These are phyloP conservation scores for Eriocheir sinensis DNA, from an alignment of 1,140 invertebrate genomes.

Conservation along the genomic window DNA sequence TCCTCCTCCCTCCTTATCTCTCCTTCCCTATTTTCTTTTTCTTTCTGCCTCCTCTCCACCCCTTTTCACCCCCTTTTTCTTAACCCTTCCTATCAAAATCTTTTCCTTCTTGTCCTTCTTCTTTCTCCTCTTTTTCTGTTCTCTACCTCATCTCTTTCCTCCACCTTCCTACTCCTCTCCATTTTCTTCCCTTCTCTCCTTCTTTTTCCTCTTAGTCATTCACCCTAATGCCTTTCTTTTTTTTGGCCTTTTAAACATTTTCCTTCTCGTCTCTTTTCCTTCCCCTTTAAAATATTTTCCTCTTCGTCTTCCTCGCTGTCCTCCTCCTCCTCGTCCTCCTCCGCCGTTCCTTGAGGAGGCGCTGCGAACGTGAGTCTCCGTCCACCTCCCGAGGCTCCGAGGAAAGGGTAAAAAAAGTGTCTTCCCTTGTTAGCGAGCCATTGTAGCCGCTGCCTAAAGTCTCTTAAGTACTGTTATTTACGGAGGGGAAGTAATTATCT, in stretches of 20 bases:
- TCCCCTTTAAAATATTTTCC: not conserved
- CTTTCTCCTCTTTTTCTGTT: not conserved
- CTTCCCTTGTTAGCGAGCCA: not conserved
- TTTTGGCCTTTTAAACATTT: not conserved
- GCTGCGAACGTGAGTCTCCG: no score
- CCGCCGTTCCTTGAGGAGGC: not conserved
- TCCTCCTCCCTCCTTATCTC: not conserved
- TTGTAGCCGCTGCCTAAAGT: not conserved
- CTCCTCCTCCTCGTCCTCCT: not conserved
- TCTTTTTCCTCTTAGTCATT: not conserved
- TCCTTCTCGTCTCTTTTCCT: not conserved
- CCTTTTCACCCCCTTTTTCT: not conserved
- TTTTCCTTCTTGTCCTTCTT: no score
- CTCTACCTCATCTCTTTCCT: not conserved
- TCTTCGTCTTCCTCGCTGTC: no score
- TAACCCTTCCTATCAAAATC: not conserved
- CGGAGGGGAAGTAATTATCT: not conserved
- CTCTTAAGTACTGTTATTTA: not conserved
- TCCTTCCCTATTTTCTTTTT: constrained; percentile 23
- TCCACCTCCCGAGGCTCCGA: no score
- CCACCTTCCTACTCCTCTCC: not conserved
- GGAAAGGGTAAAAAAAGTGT: no score
- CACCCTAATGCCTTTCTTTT: not conserved
- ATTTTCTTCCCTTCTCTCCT: not conserved
- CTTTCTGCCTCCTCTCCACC: not conserved